phyloP scores from a whole-genome alignment of 1,140 invertebrate genomes.

The Conus betulinus region DNA sequence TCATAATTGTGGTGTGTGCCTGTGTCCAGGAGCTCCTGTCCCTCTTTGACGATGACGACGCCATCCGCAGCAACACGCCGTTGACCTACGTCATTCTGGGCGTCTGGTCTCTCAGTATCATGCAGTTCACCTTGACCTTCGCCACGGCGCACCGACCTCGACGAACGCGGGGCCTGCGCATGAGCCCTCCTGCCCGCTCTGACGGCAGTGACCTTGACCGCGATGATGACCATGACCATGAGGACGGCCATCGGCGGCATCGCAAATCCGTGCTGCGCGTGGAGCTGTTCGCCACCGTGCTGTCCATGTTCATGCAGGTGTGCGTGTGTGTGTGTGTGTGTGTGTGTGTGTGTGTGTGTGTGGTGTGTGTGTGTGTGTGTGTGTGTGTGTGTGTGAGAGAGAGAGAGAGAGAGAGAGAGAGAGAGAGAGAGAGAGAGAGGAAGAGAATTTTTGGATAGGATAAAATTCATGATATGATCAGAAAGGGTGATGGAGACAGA shows the following conservation, averaged over 20 bases:
- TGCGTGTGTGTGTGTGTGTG: not conserved
- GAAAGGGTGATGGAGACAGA: too few species aligned
- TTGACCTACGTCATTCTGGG: conserved; percentile 60
- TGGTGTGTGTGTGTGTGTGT: too few species aligned
- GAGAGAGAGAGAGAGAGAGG: too few species aligned
- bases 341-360: not conserved
- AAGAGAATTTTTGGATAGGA: too few species aligned
- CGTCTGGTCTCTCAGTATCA: conserved; percentile 85
- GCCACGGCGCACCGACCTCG: conserved; percentile 58
- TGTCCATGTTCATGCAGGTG: conserved; percentile 73
- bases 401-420: too few species aligned
- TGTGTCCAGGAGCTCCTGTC: conserved; percentile 87
- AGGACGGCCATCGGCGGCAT: not conserved
- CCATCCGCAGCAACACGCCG: conserved; percentile 53
- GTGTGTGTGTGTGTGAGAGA: not conserved
- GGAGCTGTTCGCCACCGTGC: conserved; percentile 30
- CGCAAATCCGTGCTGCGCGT: not conserved
- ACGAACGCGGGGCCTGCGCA: conserved; percentile 31
- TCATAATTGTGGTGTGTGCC: too few species aligned
- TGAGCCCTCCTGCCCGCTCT: not conserved
- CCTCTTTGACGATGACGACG: conserved; percentile 81
- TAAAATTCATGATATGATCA: too few species aligned
- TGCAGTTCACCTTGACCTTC: conserved; percentile 79
- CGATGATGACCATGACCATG: too few species aligned
- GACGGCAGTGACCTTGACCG: not conserved